phyloP scores from a whole-genome alignment of 2,888 invertebrate species.

The Cephus pulcher region DNA sequence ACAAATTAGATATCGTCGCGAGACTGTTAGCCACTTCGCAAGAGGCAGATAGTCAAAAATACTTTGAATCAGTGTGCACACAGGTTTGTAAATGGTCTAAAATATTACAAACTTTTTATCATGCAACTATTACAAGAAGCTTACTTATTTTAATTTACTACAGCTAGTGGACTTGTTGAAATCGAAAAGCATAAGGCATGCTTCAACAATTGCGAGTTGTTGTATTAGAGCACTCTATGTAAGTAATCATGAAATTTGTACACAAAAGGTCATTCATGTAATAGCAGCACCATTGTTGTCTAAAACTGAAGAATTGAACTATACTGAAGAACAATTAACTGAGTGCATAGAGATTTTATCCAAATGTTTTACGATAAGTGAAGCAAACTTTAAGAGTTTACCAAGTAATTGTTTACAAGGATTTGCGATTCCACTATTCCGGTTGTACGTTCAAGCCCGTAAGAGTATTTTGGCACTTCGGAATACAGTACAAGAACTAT shows the following conservation, averaged over 20 bases:
- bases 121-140: constrained; percentile 2
- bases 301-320: constrained; percentile 7
- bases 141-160: constrained; percentile 46
- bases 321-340: constrained; percentile 54
- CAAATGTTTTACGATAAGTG: constrained; percentile 56
- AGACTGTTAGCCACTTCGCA: constrained; percentile 73
- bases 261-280: constrained; percentile 60
- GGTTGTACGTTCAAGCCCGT: constrained; percentile 43
- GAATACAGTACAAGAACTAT: constrained; percentile 42
- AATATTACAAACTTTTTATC: constrained; percentile 7
- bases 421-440: constrained; percentile 55
- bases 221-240: constrained; percentile 71
- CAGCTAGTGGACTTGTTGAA: constrained; percentile 69
- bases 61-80: constrained; percentile 64
- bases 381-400: constrained; percentile 57
- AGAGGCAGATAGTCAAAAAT: constrained; percentile 65
- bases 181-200: constrained; percentile 64
- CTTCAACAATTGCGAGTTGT: constrained; percentile 69
- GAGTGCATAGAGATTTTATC: constrained; percentile 56
- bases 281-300: constrained; percentile 55
- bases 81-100: constrained; percentile 51
- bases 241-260: constrained; percentile 66
- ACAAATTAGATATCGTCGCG: constrained; percentile 75
- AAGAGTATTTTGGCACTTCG: constrained; percentile 47
- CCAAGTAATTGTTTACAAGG: constrained; percentile 48